These are phyloP conservation scores for Limanda limanda DNA, from an alignment of 2,113 vertebrate genomes.

Conservation along the genomic window DNA sequence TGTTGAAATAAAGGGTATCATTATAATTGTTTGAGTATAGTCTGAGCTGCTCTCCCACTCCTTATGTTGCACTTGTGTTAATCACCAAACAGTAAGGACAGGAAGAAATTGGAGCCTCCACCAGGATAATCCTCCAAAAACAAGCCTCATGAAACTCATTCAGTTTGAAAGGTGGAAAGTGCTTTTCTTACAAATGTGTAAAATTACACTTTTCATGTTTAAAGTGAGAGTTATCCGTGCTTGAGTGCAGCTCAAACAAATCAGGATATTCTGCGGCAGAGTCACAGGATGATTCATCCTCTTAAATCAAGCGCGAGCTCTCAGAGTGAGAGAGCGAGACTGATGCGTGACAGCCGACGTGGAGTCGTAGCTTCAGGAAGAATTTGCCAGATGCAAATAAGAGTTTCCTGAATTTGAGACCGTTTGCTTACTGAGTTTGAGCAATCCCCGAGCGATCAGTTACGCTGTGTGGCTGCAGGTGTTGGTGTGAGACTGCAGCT, in stretches of 20 bases:
- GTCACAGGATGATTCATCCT: neutral
- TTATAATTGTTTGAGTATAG: neutral
- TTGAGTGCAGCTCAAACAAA: neutral
- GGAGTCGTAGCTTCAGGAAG: neutral
- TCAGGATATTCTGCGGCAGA: neutral
- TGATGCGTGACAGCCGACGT: conserved; percentile 7
- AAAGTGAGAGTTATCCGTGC: neutral
- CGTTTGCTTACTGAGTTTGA: conserved; percentile 25
- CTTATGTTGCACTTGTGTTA: neutral
- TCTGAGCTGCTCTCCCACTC: neutral
- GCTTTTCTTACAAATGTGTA: neutral
- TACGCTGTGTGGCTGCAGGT: conserved; percentile 39
- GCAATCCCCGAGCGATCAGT: conserved; percentile 54
- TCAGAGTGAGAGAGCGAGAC: neutral
- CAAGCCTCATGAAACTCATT: neutral
- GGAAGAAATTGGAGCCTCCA: neutral
- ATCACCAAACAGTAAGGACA: neutral
- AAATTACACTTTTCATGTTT: neutral
- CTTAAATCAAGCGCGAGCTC: conserved; percentile 3
- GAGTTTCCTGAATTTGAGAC: conserved; percentile 9
- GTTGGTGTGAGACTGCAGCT: conserved; percentile 46
- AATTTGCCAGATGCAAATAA: conserved; percentile 48
- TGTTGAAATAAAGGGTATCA: too few species aligned
- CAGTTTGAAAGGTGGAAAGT: neutral
- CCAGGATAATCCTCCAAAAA: neutral